Evolutionary conservation across 2,113 vertebrate genomes (phyloP).

Genomic region (Psilopsiagon aymara): DNA sequence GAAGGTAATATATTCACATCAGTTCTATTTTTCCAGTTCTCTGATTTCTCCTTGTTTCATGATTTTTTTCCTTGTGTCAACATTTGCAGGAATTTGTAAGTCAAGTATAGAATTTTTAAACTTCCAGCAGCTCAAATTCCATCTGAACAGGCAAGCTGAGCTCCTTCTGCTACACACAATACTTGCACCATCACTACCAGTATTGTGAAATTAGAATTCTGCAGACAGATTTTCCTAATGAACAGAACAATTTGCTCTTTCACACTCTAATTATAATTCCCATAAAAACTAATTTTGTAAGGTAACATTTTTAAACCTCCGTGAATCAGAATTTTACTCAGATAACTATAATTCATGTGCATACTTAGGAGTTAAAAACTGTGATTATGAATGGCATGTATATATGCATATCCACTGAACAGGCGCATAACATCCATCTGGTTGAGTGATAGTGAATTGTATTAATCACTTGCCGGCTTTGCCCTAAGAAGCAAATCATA

Average conservation of each 20-base stretch:
- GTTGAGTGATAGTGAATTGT: not conserved
- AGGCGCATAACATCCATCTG: not conserved
- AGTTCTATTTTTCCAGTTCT: conserved; percentile 1
- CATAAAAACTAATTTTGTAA: not conserved
- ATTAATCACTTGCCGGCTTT: not conserved
- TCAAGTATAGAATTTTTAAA: conserved; percentile 58
- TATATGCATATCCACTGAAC: not conserved
- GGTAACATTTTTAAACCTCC: not conserved
- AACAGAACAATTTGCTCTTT: conserved; percentile 58
- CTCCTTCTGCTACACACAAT: conserved; percentile 45
- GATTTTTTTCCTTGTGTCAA: conserved; percentile 27
- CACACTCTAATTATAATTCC: not conserved
- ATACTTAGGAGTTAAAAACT: not conserved
- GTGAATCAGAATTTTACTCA: not conserved
- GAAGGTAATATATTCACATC: not conserved
- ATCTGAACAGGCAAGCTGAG: conserved; percentile 61
- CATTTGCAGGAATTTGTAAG: conserved; percentile 59
- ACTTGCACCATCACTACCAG: not conserved
- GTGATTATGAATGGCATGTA: not conserved
- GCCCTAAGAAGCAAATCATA: not conserved
- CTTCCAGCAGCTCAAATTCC: conserved; percentile 14
- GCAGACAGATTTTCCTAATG: conserved; percentile 29
- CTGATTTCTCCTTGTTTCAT: conserved; percentile 28
- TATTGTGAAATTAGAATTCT: conserved; percentile 48
- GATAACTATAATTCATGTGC: not conserved